phyloP scores from a whole-genome alignment of 2,888 invertebrate species.

The Abrostola tripartita region DNA sequence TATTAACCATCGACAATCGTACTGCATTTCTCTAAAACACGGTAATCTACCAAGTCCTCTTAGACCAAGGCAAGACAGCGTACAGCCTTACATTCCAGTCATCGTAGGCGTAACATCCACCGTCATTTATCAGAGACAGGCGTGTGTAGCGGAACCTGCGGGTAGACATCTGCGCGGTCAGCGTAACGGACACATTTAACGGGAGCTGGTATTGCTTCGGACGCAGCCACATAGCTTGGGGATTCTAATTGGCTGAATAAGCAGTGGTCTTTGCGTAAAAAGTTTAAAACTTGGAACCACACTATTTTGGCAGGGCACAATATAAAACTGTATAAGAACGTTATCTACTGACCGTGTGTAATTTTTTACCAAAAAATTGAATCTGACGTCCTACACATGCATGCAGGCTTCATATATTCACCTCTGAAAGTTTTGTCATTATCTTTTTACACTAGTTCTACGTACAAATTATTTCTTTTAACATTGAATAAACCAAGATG shows the following conservation, averaged over 20 bases:
- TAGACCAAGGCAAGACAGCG: conserved; percentile 10
- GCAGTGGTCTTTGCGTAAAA: conserved; percentile 21
- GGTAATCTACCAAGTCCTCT: conserved; percentile 16
- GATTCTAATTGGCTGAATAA: conserved; percentile 41
- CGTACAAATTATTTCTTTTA: too few species aligned
- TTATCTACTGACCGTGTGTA: neutral
- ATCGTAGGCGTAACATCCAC: conserved; percentile 45
- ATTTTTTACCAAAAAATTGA: too few species aligned
- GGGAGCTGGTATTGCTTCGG: conserved; percentile 56
- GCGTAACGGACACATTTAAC: conserved; percentile 69
- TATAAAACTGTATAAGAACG: neutral
- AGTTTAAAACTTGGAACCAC: neutral
- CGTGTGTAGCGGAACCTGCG: conserved; percentile 50
- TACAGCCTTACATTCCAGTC: conserved; percentile 38
- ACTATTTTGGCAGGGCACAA: neutral
- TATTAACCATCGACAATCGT: neutral
- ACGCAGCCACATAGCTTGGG: conserved; percentile 27
- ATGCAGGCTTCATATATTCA: too few species aligned
- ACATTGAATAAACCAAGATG: too few species aligned
- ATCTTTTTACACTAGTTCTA: neutral
- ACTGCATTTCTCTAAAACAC: conserved; percentile 8
- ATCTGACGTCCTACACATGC: too few species aligned
- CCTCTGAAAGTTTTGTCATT: neutral
- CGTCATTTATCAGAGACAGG: conserved; percentile 46
- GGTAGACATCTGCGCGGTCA: conserved; percentile 60